These are phyloP conservation scores for Cebidichthys violaceus DNA, from an alignment of 2,113 vertebrate species.

Conservation along the genomic window DNA sequence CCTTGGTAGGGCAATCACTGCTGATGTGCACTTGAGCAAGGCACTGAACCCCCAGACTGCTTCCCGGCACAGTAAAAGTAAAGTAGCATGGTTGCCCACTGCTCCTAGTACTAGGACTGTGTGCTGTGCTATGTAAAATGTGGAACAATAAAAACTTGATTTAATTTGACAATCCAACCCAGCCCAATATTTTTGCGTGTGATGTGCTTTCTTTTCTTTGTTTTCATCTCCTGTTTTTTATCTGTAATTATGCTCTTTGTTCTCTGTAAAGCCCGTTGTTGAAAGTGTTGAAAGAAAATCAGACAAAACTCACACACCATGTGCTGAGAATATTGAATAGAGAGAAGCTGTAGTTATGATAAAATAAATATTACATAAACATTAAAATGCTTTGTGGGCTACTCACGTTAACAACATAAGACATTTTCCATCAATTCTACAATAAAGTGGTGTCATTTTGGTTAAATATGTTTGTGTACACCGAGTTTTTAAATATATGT, in stretches of 20 bases:
- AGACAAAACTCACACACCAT: background rate
- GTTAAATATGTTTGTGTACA: background rate
- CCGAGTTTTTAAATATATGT: background rate
- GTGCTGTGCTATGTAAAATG: too few species aligned
- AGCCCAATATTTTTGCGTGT: background rate
- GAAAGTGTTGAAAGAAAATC: slow-evolving; percentile 43
- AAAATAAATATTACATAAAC: slow-evolving; percentile 2
- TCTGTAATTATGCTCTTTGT: slow-evolving; percentile 61
- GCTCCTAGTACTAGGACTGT: background rate
- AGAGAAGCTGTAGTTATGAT: background rate
- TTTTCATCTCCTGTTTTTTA: slow-evolving; percentile 48
- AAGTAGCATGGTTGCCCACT: background rate
- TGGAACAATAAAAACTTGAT: too few species aligned
- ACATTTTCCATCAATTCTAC: background rate
- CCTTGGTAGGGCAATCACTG: background rate
- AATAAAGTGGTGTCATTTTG: background rate
- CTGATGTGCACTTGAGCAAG: background rate
- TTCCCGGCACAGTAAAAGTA: background rate
- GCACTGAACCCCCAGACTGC: background rate
- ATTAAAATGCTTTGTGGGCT: background rate
- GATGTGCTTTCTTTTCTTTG: slow-evolving; percentile 12
- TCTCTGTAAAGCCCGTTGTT: slow-evolving; percentile 47
- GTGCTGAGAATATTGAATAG: slow-evolving; percentile 24
- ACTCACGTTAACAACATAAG: background rate
- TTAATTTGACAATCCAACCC: background rate